Base-by-base conservation (phyloP, 1,140 invertebrate species). In the Aphelinus certus region DNA sequence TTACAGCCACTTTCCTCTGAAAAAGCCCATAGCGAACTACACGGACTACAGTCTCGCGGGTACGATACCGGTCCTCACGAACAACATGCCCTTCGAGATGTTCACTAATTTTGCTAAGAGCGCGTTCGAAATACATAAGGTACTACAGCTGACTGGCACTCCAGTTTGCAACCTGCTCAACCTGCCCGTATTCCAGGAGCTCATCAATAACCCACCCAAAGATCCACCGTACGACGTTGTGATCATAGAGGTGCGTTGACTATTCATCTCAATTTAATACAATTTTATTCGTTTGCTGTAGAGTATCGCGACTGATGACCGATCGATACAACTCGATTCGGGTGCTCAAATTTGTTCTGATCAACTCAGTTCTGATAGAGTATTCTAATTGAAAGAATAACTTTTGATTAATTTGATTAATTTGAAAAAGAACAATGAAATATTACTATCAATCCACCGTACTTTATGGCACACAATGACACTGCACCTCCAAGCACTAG, bases 1-100 rank as follows among this genome's bases (percentile, higher is more conserved):
- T 0, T 68, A 89, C 3, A 79, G 81, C 1, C 83, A 86, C n/a
- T 88, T 86, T 71, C 84, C 87, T 0, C 43, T 76, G 7, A 84
- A 85, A 53, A 81, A 82, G 6, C 79, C 82, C 0, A 58, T 82
- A 10, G 61, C 78, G 0, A 88, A 88, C 80, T 86, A 87, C 65
- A 81, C n/a, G 0, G 82, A 85, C n/a, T 78, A 83, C 3, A 84
- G 80, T 48, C 3, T 87, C 1, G 47, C 10, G 0, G 84, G 81
- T 1, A 75, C 69, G 0, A 0, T 80, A 2, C 76, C 76, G 0
- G 53, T 43, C 0, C 10, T 79, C 9, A 53, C 73, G 0, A 83
- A 83, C 58, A 82, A 81, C 7, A 57, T 81, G 57, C 51, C 78
- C 0, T 79, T 72, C 26, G 46, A 66, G 0, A 1, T 78, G 9